These are phyloP conservation scores for Cheiracanthium punctorium DNA, from an alignment of 2,888 invertebrate genomes.

Conservation along the genomic window DNA sequence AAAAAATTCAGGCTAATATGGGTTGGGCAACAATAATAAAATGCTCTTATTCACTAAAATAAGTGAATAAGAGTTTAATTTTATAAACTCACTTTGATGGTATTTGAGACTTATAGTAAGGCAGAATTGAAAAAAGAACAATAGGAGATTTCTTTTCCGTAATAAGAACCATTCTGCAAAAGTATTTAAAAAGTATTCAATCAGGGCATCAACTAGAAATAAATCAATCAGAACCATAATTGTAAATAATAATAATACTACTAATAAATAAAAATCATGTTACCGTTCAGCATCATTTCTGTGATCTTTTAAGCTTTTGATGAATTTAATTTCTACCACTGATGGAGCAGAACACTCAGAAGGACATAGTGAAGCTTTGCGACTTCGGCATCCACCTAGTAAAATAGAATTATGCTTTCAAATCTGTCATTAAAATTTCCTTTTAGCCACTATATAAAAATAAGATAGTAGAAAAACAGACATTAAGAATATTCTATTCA, in stretches of 20 bases:
- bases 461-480: too few species aligned
- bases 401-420: too few species aligned
- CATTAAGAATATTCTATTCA: too few species aligned
- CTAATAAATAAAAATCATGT: neutral
- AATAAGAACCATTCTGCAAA: slow-evolving; percentile 84
- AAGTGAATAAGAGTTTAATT: too few species aligned
- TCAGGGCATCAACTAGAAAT: too few species aligned
- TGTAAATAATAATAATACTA: neutral
- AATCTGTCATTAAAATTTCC: too few species aligned
- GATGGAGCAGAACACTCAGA: slow-evolving; percentile 49
- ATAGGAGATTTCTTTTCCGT: slow-evolving; percentile 86
- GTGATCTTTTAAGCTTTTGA: slow-evolving; percentile 56
- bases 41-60: too few species aligned
- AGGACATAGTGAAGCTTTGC: slow-evolving; percentile 64
- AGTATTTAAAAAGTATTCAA: slow-evolving; percentile 40
- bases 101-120: slow-evolving; percentile 75
- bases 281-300: slow-evolving; percentile 72
- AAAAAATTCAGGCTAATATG: too few species aligned
- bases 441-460: too few species aligned
- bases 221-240: neutral
- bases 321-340: slow-evolving; percentile 41
- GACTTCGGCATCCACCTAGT: slow-evolving; percentile 43
- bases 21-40: too few species aligned
- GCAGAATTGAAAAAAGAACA: slow-evolving; percentile 89
- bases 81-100: slow-evolving; percentile 43